Conservation (phyloP, 2,888 invertebrate genomes). For the Cheilosia grossa region DNA sequence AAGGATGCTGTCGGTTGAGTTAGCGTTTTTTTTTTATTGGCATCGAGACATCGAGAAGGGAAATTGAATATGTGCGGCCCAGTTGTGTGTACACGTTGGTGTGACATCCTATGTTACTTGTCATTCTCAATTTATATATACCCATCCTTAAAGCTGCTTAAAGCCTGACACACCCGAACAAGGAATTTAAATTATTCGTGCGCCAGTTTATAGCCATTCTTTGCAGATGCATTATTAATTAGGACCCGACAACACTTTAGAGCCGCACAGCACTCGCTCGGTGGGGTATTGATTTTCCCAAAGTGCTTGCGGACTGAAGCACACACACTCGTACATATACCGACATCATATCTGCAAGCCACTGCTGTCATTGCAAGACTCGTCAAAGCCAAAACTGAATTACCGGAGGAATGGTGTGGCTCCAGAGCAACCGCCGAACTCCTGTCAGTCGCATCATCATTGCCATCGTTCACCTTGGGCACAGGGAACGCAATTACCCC, state of each 20-base stretch:
- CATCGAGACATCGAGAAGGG: slow-evolving; percentile 64
- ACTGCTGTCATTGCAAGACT: slow-evolving; percentile 61
- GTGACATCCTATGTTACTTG: slow-evolving; percentile 62
- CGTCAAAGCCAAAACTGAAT: slow-evolving; percentile 69
- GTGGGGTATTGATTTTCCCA: slow-evolving; percentile 60
- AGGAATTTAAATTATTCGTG: slow-evolving; percentile 43
- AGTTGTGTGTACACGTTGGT: slow-evolving; percentile 24
- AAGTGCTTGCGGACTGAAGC: not conserved
- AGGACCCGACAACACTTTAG: slow-evolving; percentile 51
- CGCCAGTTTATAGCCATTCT: slow-evolving; percentile 4
- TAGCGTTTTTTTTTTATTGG: slow-evolving; percentile 68
- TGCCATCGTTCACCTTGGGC: slow-evolving; percentile 64
- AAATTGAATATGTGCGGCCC: slow-evolving; percentile 68
- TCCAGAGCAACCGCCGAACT: slow-evolving; percentile 13
- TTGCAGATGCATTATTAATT: slow-evolving; percentile 62
- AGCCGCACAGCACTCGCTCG: slow-evolving; percentile 7
- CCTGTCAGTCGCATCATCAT: slow-evolving; percentile 66
- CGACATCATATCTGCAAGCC: slow-evolving; percentile 11
- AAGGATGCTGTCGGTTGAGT: slow-evolving; percentile 58
- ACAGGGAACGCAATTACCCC: slow-evolving; percentile 65
- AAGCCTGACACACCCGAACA: slow-evolving; percentile 37
- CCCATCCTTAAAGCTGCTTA: slow-evolving; percentile 63
- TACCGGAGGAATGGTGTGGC: slow-evolving; percentile 41
- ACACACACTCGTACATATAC: too few species aligned
- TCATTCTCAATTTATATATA: slow-evolving; percentile 67